phyloP scores from a whole-genome alignment of 2,113 vertebrate genomes.

The Tupaia chinensis region DNA sequence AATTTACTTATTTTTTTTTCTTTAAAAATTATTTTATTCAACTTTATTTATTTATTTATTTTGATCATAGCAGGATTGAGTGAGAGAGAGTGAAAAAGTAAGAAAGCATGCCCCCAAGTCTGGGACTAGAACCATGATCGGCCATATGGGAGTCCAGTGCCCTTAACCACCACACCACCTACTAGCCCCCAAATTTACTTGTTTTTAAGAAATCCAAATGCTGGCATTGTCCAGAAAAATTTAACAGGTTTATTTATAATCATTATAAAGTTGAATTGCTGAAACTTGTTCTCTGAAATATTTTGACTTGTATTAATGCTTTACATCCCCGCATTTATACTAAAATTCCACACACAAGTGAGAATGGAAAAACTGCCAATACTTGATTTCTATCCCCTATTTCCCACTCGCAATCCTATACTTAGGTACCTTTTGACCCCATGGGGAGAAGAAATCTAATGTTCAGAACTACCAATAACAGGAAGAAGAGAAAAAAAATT shows the following conservation, averaged over 20 bases:
- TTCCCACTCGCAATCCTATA: constrained; percentile 89
- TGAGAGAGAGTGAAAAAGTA: no score
- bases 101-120: no score
- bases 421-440: constrained; percentile 92
- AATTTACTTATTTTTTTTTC: constrained; percentile 86
- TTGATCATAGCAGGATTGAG: no score
- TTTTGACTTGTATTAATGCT: constrained; percentile 85
- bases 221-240: constrained; percentile 92
- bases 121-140: no score
- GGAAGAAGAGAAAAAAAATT: no score
- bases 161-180: no score
- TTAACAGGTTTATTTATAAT: constrained; percentile 90
- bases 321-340: constrained; percentile 85
- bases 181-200: constrained; percentile 86
- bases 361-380: constrained; percentile 91
- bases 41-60: no score
- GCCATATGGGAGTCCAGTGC: no score
- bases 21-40: no score
- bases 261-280: constrained; percentile 90
- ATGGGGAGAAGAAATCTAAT: constrained; percentile 70
- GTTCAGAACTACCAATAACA: no score
- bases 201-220: constrained; percentile 91
- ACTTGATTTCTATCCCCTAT: constrained; percentile 89
- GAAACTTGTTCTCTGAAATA: constrained; percentile 85
- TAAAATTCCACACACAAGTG: constrained; percentile 91